Evolutionary conservation across 2,113 vertebrate genomes (phyloP).

Genomic region (Riparia riparia): DNA sequence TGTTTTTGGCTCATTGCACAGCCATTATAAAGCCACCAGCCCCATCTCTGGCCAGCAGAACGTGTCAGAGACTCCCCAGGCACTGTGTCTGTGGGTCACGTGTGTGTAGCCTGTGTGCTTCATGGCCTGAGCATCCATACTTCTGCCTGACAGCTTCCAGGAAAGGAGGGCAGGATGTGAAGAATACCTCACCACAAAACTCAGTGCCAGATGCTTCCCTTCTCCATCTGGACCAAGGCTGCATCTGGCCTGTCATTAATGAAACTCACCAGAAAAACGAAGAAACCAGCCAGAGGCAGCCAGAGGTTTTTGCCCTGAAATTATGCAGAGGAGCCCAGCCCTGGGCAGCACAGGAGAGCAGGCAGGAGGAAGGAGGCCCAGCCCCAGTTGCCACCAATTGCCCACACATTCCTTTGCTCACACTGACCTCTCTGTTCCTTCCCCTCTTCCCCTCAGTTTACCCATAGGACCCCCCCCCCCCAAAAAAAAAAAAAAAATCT

Average conservation of each 20-base stretch:
- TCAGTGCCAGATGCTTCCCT: not conserved
- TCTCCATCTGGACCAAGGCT: not conserved
- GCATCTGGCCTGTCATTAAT: not conserved
- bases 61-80: fast-evolving
- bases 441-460: not conserved
- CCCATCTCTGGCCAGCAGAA: not conserved
- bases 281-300: not conserved
- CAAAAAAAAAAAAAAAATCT: not conserved
- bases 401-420: not conserved
- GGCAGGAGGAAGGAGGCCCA: not conserved
- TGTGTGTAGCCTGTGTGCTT: not conserved
- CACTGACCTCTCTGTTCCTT: not conserved
- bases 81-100: not conserved
- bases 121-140: not conserved
- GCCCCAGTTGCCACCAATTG: not conserved
- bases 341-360: not conserved
- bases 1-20: not conserved
- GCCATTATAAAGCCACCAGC: not conserved
- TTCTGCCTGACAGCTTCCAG: not conserved
- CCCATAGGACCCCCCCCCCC: too few relatives aligned
- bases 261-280: not conserved
- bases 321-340: fast-evolving
- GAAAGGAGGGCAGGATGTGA: not conserved
- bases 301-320: not conserved
- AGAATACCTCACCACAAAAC: not conserved